A percentile compares a stretch with the other conserved stretches of the same genome.
Conservation (phyloP, 2,888 invertebrate species). For the Sicus ferrugineus region DNA sequence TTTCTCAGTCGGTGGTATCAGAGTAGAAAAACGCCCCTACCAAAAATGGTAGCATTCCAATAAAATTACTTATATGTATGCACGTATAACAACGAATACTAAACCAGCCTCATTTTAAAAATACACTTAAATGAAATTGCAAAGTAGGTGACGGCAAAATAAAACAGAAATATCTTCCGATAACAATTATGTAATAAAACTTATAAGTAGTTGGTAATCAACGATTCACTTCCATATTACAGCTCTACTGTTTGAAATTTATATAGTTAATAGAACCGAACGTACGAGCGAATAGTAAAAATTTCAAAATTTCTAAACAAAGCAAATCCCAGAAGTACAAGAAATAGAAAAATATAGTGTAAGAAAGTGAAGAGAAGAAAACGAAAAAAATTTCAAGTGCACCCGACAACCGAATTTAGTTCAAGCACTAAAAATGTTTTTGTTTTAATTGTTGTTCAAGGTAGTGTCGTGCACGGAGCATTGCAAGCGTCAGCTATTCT, state of each 20-base stretch:
- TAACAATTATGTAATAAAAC: not conserved
- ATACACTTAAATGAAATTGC: too few relatives aligned
- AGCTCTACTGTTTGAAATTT: too few relatives aligned
- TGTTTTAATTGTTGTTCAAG: constrained; percentile 34
- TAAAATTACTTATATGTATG: not conserved
- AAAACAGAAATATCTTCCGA: not conserved
- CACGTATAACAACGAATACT: not conserved
- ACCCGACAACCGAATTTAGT: constrained; percentile 27
- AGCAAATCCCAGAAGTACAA: not conserved
- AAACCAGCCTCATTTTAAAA: too few relatives aligned
- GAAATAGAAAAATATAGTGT: not conserved
- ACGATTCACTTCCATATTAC: too few relatives aligned
- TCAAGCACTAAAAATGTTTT: constrained; percentile 12
- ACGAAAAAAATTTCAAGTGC: constrained; percentile 24
- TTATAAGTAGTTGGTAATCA: too few relatives aligned
- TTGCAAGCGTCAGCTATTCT: not conserved
- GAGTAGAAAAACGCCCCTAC: constrained; percentile 26
- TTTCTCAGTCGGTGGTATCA: constrained; percentile 23
- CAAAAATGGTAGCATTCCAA: constrained; percentile 22
- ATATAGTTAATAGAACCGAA: not conserved
- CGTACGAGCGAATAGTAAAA: not conserved
- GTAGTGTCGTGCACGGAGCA: not conserved
- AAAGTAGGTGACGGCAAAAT: too few relatives aligned
- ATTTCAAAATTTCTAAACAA: not conserved
- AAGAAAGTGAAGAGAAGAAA: not conserved